A percentile compares a stretch with the other conserved stretches of the same genome.
Conservation (phyloP, 2,888 invertebrate species). For the Lepidonotus clava region DNA sequence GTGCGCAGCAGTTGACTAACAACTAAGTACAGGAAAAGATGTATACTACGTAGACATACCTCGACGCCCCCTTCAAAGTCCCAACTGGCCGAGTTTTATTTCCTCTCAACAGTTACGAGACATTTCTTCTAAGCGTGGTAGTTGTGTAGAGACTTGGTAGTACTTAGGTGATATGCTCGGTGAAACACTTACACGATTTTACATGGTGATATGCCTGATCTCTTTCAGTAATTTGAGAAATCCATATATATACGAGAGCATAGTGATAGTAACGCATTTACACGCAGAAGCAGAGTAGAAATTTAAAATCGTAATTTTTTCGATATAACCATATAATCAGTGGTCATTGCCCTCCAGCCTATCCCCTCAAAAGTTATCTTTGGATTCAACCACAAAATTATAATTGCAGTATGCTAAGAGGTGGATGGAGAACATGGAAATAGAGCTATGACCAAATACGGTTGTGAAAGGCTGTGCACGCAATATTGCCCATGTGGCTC, state of each 20-base stretch:
- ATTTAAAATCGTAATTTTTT: no score
- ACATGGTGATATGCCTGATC: conserved; percentile 6
- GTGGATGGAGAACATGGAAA: no score
- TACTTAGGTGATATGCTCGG: conserved; percentile 13
- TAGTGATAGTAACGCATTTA: neutral
- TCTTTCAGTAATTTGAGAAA: conserved; percentile 15
- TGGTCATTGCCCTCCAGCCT: no score
- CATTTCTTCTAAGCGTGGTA: neutral
- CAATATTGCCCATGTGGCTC: conserved; percentile 1
- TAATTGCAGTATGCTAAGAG: no score
- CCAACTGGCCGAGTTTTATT: neutral
- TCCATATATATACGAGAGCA: conserved; percentile 25
- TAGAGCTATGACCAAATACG: no score
- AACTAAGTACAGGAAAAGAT: neutral
- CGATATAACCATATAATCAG: no score
- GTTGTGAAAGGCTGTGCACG: conserved; percentile 39
- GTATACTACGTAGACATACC: no score
- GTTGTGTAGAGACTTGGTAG: neutral
- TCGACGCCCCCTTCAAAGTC: neutral
- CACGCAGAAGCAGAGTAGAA: no score
- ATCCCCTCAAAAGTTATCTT: no score
- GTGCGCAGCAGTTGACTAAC: neutral
- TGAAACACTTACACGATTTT: neutral
- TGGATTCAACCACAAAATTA: no score
- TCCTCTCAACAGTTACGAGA: neutral